A percentile compares a stretch with the other conserved stretches of the same genome.
phyloP scores from a whole-genome alignment of 1,140 invertebrate genomes.

The Nilaparvata lugens region DNA sequence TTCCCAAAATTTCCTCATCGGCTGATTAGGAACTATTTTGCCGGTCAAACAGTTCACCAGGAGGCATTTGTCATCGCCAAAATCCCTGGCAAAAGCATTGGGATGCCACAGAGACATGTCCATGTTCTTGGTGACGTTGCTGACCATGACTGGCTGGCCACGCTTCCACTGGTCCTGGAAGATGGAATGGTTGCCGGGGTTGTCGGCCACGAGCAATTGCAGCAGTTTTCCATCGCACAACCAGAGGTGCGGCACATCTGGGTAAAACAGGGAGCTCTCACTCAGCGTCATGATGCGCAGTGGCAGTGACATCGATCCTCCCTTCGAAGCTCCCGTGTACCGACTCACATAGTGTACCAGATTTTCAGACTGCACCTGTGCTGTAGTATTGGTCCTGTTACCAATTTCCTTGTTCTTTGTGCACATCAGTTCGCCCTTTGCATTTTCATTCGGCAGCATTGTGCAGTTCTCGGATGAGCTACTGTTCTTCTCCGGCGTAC shows the following conservation, averaged over 20 bases:
- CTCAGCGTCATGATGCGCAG: constrained; percentile 78
- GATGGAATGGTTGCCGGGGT: constrained; percentile 73
- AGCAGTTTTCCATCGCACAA: constrained; percentile 85
- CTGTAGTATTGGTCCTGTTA: too few relatives aligned
- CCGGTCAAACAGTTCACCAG: constrained; percentile 87
- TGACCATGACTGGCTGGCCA: constrained; percentile 92
- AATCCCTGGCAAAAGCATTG: constrained; percentile 80
- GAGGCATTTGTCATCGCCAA: constrained; percentile 86
- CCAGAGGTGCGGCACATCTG: constrained; percentile 71
- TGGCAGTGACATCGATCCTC: too few relatives aligned
- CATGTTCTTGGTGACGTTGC: constrained; percentile 69
- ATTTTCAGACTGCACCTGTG: too few relatives aligned
- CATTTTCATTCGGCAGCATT: too few relatives aligned
- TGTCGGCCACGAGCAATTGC: constrained; percentile 69
- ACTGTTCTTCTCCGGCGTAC: constrained; percentile 42
- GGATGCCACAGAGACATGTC: constrained; percentile 83
- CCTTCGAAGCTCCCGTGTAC: too few relatives aligned
- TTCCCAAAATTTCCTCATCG: constrained; percentile 93
- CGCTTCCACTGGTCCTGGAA: constrained; percentile 95
- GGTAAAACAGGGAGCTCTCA: constrained; percentile 68
- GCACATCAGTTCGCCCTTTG: too few relatives aligned
- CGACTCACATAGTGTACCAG: too few relatives aligned
- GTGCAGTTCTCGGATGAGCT: too few relatives aligned
- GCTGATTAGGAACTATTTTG: constrained; percentile 74
- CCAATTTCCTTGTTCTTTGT: too few relatives aligned